These are phyloP conservation scores for Alectura lathami DNA, from an alignment of 2,113 vertebrate species.

Conservation along the genomic window DNA sequence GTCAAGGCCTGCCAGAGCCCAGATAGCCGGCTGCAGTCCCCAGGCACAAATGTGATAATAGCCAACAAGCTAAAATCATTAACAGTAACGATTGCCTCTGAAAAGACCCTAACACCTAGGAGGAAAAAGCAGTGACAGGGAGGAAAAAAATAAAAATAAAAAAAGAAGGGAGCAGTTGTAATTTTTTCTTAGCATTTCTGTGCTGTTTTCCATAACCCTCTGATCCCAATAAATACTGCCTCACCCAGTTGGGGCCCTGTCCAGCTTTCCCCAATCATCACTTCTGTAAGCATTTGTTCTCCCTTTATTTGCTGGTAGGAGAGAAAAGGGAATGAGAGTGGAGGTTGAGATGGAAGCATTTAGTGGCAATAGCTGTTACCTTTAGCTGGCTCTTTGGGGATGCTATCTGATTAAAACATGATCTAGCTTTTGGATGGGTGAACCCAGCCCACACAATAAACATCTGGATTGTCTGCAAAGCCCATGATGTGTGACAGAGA, in stretches of 20 bases:
- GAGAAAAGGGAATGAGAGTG: background rate
- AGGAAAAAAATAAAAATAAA: background rate
- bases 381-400: background rate
- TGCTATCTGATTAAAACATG: background rate
- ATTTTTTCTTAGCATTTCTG: slow-evolving; percentile 1
- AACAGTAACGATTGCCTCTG: slow-evolving; percentile 49
- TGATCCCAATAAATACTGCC: background rate
- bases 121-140: background rate
- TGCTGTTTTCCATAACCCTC: background rate
- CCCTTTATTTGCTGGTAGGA: background rate
- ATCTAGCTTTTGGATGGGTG: background rate
- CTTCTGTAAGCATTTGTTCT: background rate
- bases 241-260: background rate
- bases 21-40: slow-evolving; percentile 55
- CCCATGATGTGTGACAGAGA: background rate
- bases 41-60: slow-evolving; percentile 67
- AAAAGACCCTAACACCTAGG: slow-evolving; percentile 41
- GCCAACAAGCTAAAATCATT: slow-evolving; percentile 70
- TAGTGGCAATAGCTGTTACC: background rate
- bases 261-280: background rate
- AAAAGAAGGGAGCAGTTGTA: background rate
- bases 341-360: background rate
- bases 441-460: background rate
- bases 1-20: slow-evolving; percentile 54
- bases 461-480: background rate